Evolutionary conservation across 2,888 invertebrate species (phyloP), one percentile per base, ranked within the genome.

Genomic region (Pandemis corylana): DNA sequence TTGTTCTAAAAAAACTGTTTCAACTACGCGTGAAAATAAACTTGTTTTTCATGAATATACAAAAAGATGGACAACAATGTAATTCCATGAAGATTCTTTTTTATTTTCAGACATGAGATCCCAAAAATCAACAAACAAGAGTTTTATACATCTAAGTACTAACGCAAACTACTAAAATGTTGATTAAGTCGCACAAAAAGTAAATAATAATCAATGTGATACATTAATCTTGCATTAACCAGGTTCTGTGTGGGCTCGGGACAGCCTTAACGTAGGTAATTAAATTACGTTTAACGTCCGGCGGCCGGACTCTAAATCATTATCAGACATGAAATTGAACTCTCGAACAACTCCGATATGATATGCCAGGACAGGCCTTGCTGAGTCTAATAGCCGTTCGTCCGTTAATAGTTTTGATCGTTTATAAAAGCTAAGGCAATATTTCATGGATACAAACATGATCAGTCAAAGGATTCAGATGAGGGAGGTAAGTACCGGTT

Each of bases 141-240:
- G 28, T 36, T 36, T 36, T 36, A 36, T 36, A 36, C 28, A 44
- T 7, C 6, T n/a, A 51, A 20, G 28, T 36, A 36, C 28, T 36
- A 36, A 36, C 28, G 59, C 12, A 28, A 28, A 59, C 28, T 12
- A 28, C 12, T 28, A 59, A 28, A 68, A 44, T n/a, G 13, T 36
- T 44, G 56, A 70, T 74, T 74, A 59, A 53, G 44, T 36, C 59
- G 63, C 67, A 71, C 53, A 71, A 71, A 69, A 71, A 71, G 51
- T 75, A 66, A 75, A 62, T 75, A 71, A 75, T 67, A 70, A 83
- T 83, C 83, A 82, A 82, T 80, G 82, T 82, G 83, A 87, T 87
- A 86, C 89, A 93, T 93, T 91, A 91, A 91, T 92, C 89, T 90
- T 91, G 84, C 87, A 87, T 87, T 89, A 90, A 90, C 88, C 86